phyloP scores from a whole-genome alignment of 1,140 invertebrate species.

The Rhyzopertha dominica region DNA sequence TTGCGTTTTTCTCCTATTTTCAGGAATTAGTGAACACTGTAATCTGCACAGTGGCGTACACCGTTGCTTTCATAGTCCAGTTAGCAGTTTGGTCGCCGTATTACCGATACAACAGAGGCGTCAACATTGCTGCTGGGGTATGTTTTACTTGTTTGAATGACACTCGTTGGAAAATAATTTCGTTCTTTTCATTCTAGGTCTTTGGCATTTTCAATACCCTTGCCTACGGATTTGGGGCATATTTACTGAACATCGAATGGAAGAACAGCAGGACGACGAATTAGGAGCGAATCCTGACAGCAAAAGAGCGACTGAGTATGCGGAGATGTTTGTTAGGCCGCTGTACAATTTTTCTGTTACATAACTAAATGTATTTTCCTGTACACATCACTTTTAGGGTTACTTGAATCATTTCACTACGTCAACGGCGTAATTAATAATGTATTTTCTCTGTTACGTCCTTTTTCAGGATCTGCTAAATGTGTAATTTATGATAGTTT shows the following conservation, averaged over 20 bases:
- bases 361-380: too few relatives aligned
- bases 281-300: too few relatives aligned
- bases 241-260: conserved; percentile 71
- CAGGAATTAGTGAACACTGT: conserved; percentile 76
- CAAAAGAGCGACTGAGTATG: too few relatives aligned
- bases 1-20: conserved; percentile 28
- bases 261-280: conserved; percentile 49
- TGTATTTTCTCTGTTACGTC: too few relatives aligned
- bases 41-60: conserved; percentile 65
- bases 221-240: conserved; percentile 69
- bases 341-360: too few relatives aligned
- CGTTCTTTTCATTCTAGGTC: conserved; percentile 53
- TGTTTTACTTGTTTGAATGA: conserved; percentile 11
- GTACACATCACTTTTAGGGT: too few relatives aligned
- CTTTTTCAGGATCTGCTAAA: too few relatives aligned
- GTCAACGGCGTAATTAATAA: too few relatives aligned
- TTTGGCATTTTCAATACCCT: conserved; percentile 79
- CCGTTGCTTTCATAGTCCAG: conserved; percentile 74
- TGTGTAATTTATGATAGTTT: too few relatives aligned
- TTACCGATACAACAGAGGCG: conserved; percentile 44
- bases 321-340: too few relatives aligned
- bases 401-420: too few relatives aligned
- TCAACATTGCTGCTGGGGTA: conserved; percentile 71
- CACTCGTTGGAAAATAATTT: conserved; percentile 9
- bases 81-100: conserved; percentile 56